Base-by-base conservation (phyloP, 2,888 invertebrate species). In the Liodrosophila aerea region DNA sequence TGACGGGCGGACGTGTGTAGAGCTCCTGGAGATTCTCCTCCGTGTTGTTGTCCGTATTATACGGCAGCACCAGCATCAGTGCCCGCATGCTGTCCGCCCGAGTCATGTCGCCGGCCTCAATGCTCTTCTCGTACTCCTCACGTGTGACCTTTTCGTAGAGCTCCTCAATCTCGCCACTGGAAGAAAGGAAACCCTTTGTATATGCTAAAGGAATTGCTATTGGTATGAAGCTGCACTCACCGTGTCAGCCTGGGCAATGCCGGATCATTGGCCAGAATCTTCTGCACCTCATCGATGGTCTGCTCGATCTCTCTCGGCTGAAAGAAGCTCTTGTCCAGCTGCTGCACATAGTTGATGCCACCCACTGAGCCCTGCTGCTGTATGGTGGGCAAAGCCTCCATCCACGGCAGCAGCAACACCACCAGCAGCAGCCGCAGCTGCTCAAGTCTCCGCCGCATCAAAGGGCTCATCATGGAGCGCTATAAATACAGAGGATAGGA, bases 11-110 rank as follows among this genome's bases (percentile, higher is more conserved):
- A 0, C 89, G 87, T 1, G 88, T 90, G 49, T 88, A 90, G 30
- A 90, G 76, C 67, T 89, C 89, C 87, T 90, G 89, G 16, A 90
- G 73, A 63, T 87, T 88, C 64, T 88, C 87, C 52, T 88, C 86
- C 5, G 89, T 88, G 45, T 87, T 88, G 53, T 89, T 89, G 60
- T 90, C 87, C 8, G 89, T 87, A 45, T 90, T 90, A 57, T 85
- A 90, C 7, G 90, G 90, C 51, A 90, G 60, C 1, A 90, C 90
- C 12, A 90, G 56, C 90, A 90, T 90, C 29, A 90, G 54, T 0
- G 90, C 89, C 0, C 89, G 80, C 90, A 90, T 90, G 59, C 89
- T 88, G 57, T 88, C 88, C n/a, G 90, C 90, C 1, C 90, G 86
- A 7, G 84, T 81, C 65, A 87, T 73, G 65, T 90, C 90, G 3